Evolutionary conservation across 2,113 vertebrate genomes (phyloP).

Genomic region (Ondatra zibethicus): DNA sequence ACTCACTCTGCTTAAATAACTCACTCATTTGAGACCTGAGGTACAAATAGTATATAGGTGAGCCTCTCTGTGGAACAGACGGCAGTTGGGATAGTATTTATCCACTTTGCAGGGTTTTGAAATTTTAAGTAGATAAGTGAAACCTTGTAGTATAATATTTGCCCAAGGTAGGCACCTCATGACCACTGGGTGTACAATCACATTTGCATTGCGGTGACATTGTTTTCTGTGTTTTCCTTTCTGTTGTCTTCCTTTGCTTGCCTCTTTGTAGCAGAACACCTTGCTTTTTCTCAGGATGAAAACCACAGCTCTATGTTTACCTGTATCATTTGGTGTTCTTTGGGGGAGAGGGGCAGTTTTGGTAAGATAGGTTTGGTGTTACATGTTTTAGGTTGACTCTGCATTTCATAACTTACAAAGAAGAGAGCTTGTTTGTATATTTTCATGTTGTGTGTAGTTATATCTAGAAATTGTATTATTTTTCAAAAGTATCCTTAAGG

Average conservation of each 20-base stretch:
- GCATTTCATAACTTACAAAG: background rate
- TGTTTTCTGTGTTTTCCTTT: background rate
- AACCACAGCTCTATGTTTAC: background rate
- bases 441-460: background rate
- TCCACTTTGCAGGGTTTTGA: accelerated
- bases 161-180: background rate
- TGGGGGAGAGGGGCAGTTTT: background rate
- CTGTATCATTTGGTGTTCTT: background rate
- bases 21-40: background rate
- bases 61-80: background rate
- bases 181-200: accelerated
- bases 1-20: background rate
- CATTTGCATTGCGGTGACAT: accelerated
- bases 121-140: background rate
- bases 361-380: background rate
- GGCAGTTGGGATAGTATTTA: background rate
- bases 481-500: background rate
- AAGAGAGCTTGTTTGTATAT: background rate
- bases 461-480: background rate
- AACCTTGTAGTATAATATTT: background rate
- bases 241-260: background rate
- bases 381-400: background rate
- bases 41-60: background rate
- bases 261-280: background rate
- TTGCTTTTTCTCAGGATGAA: background rate